A percentile compares a stretch with the other conserved stretches of the same genome.
These are phyloP conservation scores for Ichneumoninae sp. DNA, from an alignment of 2,888 invertebrate species.

Conservation along the genomic window DNA sequence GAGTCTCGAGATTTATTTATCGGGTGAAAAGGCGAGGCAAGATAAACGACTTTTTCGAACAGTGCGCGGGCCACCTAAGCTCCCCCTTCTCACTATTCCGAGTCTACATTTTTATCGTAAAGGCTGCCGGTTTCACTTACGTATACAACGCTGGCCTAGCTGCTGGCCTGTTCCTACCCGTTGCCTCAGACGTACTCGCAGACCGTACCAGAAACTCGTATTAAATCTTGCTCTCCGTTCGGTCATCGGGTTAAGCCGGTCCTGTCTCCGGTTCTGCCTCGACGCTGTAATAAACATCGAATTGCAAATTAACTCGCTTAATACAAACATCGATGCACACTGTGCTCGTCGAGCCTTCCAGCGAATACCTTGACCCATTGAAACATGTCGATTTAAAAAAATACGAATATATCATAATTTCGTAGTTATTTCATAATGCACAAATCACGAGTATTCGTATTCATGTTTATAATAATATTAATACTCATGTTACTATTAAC, in stretches of 20 bases:
- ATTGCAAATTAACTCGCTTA: slow-evolving; percentile 44
- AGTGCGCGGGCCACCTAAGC: slow-evolving; percentile 32
- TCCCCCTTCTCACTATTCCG: slow-evolving; percentile 18
- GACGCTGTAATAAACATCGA: slow-evolving; percentile 30
- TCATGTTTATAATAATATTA: no score
- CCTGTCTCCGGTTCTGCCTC: slow-evolving; percentile 40
- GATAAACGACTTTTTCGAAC: slow-evolving; percentile 62
- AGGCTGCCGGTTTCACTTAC: slow-evolving; percentile 52
- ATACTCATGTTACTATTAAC: no score
- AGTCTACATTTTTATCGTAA: slow-evolving; percentile 46
- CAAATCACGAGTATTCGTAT: no score
- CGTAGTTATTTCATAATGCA: no score
- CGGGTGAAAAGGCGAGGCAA: slow-evolving; percentile 58
- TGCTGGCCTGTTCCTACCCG: not conserved
- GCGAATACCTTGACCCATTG: not conserved
- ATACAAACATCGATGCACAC: slow-evolving; percentile 2
- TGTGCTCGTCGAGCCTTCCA: slow-evolving; percentile 16
- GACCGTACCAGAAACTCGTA: slow-evolving; percentile 39
- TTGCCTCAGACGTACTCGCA: not conserved
- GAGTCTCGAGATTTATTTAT: slow-evolving; percentile 57
- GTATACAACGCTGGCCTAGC: slow-evolving; percentile 5
- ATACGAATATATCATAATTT: no score
- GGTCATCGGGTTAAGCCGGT: slow-evolving; percentile 59
- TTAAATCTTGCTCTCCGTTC: slow-evolving; percentile 42
- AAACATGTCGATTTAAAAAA: no score